These are phyloP conservation scores for Mythimna albipuncta DNA, from an alignment of 2,888 invertebrate species.

Conservation along the genomic window DNA sequence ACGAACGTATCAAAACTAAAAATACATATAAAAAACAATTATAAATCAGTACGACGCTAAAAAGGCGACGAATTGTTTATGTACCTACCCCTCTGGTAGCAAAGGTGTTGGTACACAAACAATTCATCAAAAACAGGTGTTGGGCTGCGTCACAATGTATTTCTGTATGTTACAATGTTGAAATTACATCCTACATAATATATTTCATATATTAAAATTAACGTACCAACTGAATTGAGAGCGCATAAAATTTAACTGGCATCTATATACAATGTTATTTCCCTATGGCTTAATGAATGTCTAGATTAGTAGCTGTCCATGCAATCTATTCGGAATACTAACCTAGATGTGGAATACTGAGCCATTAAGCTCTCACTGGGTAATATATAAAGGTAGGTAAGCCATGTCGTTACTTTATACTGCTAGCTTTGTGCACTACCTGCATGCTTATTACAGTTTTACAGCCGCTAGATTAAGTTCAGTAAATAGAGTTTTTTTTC, in stretches of 20 bases:
- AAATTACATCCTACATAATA: background rate
- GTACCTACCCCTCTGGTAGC: no score
- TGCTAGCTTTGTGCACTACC: slow-evolving; percentile 34
- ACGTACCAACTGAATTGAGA: background rate
- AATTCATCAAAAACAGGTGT: background rate
- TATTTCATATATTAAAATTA: background rate
- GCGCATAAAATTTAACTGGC: slow-evolving; percentile 31
- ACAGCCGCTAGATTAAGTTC: background rate
- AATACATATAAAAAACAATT: no score
- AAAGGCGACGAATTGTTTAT: no score
- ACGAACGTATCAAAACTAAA: no score
- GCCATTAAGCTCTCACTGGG: slow-evolving; percentile 48
- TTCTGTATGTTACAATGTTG: background rate
- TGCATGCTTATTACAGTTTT: slow-evolving; percentile 27
- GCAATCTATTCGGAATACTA: slow-evolving; percentile 54
- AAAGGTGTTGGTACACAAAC: no score
- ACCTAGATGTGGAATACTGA: slow-evolving; percentile 42
- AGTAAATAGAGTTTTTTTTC: background rate
- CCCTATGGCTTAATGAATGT: slow-evolving; percentile 38
- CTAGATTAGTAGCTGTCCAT: slow-evolving; percentile 47
- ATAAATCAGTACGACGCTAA: no score
- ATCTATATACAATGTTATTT: slow-evolving; percentile 32
- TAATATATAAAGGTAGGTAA: slow-evolving; percentile 48
- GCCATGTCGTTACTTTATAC: slow-evolving; percentile 51
- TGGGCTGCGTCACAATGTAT: background rate